These are phyloP conservation scores for Psettodes erumei DNA, from an alignment of 2,113 vertebrate species.

Conservation along the genomic window DNA sequence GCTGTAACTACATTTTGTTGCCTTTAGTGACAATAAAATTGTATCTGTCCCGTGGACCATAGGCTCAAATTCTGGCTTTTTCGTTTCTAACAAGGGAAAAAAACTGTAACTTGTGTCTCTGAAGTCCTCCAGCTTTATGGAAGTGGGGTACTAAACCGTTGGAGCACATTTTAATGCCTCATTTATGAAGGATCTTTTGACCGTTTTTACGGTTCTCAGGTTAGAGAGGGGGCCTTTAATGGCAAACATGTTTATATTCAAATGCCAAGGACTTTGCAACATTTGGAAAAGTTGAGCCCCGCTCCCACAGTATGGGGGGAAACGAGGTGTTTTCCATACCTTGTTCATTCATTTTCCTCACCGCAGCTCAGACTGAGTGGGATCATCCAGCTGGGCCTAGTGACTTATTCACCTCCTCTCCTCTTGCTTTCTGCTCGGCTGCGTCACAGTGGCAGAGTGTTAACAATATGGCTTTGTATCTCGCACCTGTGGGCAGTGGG, in stretches of 20 bases:
- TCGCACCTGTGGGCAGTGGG: slow-evolving; percentile 65
- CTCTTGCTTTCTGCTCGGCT: slow-evolving; percentile 25
- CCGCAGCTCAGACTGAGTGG: slow-evolving; percentile 19
- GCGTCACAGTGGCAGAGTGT: slow-evolving; percentile 42
- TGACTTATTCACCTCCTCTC: slow-evolving; percentile 57
- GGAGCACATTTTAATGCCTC: background rate
- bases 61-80: too few relatives aligned
- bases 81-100: background rate
- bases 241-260: slow-evolving; percentile 20
- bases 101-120: background rate
- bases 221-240: slow-evolving; percentile 18
- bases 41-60: too few relatives aligned
- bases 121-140: background rate
- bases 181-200: slow-evolving; percentile 23
- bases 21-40: background rate
- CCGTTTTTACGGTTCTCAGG: background rate
- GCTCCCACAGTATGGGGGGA: background rate
- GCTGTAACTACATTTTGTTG: background rate
- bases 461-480: slow-evolving; percentile 70
- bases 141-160: background rate
- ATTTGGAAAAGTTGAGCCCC: slow-evolving; percentile 49
- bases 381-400: slow-evolving; percentile 40
- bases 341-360: slow-evolving; percentile 47
- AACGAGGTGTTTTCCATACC: slow-evolving; percentile 40
- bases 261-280: slow-evolving; percentile 31